Conservation (phyloP, 2,113 vertebrate genomes). For the Bambusicola thoracicus region DNA sequence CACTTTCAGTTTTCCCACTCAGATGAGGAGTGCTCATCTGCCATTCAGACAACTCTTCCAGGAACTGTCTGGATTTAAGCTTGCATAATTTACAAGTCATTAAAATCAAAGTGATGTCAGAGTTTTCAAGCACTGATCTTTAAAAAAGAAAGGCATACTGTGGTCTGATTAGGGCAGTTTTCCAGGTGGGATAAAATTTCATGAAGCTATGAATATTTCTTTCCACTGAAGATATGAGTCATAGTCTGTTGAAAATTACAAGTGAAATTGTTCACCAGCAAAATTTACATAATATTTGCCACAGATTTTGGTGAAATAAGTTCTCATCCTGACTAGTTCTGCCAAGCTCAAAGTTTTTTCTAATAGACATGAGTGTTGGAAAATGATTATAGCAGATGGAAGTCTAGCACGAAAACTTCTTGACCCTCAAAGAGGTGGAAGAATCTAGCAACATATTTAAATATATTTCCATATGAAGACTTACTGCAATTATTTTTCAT, state of each 20-base stretch:
- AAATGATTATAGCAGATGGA: not conserved
- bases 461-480: not conserved
- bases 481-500: not conserved
- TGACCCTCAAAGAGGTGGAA: rapidly evolving
- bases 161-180: not conserved
- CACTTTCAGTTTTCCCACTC: not conserved
- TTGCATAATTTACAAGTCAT: not conserved
- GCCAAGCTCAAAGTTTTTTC: not conserved
- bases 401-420: not conserved
- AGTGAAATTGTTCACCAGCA: not conserved
- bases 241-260: not conserved
- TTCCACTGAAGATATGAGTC: not conserved
- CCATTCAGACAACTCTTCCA: not conserved
- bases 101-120: not conserved
- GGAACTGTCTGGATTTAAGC: not conserved
- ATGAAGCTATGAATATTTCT: not conserved
- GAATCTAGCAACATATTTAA: not conserved
- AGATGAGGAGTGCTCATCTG: not conserved
- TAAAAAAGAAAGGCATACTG: not conserved
- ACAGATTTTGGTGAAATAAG: not conserved
- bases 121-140: not conserved
- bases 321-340: not conserved
- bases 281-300: not conserved
- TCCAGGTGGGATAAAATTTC: not conserved
- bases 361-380: not conserved